These are phyloP conservation scores for Trisateles emortualis DNA, from an alignment of 2,888 invertebrate genomes.

Conservation along the genomic window DNA sequence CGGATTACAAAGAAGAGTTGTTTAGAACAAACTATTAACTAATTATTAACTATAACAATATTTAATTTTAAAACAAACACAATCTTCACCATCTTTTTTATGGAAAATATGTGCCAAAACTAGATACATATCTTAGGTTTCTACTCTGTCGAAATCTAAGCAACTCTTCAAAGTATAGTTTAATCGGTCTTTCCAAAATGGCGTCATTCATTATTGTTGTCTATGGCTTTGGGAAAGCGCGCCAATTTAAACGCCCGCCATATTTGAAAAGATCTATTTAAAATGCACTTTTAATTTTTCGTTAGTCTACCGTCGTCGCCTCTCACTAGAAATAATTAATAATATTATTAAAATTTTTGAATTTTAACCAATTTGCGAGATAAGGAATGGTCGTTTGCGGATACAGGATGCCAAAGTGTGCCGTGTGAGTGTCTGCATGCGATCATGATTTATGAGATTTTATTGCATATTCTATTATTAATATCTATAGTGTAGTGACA, in stretches of 20 bases:
- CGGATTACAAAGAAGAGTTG: constrained; percentile 53
- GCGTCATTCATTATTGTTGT: constrained; percentile 29
- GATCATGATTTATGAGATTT: constrained; percentile 68
- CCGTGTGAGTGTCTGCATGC: constrained; percentile 56
- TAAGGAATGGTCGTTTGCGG: constrained; percentile 56
- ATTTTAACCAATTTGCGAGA: constrained; percentile 68
- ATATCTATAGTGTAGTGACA: constrained; percentile 76
- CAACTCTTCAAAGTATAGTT: constrained; percentile 42
- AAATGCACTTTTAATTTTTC: constrained; percentile 73
- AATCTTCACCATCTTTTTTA: constrained; percentile 34
- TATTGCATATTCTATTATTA: constrained; percentile 79
- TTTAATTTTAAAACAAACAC: constrained; percentile 16
- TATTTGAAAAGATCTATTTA: constrained; percentile 44
- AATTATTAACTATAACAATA: constrained; percentile 10
- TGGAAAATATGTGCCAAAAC: constrained; percentile 60
- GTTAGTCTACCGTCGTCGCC: constrained; percentile 63
- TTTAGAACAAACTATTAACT: constrained; percentile 34
- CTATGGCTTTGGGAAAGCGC: constrained; percentile 36
- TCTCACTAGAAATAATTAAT: constrained; percentile 63
- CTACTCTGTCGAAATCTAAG: constrained; percentile 15
- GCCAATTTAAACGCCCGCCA: constrained; percentile 33
- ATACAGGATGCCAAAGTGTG: constrained; percentile 45
- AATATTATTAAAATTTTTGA: constrained; percentile 62
- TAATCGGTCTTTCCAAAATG: constrained; percentile 37
- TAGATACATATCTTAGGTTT: constrained; percentile 18